These are phyloP conservation scores for Loxodonta africana DNA, from an alignment of 2,113 vertebrate genomes.

Conservation along the genomic window DNA sequence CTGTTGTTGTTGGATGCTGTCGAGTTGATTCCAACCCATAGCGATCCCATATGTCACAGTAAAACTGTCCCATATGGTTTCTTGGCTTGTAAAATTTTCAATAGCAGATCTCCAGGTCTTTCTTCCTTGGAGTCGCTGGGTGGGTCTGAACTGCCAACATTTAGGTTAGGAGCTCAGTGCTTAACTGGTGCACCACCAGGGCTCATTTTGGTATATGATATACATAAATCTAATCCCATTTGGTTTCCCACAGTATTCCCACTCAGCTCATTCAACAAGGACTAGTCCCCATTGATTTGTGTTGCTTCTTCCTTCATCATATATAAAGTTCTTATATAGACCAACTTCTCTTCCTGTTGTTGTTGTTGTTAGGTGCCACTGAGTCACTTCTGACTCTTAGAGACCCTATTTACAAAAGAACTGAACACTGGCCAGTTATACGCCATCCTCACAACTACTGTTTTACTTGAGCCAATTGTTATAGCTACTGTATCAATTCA, in stretches of 20 bases:
- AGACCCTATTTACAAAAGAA: too few relatives aligned
- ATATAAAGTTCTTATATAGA: background rate
- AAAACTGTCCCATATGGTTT: background rate
- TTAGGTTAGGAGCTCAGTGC: background rate
- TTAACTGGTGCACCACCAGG: background rate
- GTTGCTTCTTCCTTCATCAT: background rate
- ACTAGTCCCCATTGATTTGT: accelerated
- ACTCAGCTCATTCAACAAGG: background rate
- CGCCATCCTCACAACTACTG: too few relatives aligned
- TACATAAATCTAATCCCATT: background rate
- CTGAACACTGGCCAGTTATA: too few relatives aligned
- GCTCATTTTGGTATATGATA: background rate
- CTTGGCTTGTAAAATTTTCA: background rate
- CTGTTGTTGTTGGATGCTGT: background rate
- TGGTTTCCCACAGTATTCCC: background rate
- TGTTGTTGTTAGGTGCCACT: too few relatives aligned
- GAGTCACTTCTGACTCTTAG: too few relatives aligned
- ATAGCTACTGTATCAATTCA: too few relatives aligned
- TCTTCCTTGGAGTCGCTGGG: background rate
- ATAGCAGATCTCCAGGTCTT: background rate
- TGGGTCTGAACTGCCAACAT: background rate
- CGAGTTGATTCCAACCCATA: background rate
- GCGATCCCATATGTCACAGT: background rate
- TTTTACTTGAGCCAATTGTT: too few relatives aligned
- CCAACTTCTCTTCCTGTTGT: background rate